Evolutionary conservation across 2,888 invertebrate genomes (phyloP).

Genomic region (Odontocolon sp.): DNA sequence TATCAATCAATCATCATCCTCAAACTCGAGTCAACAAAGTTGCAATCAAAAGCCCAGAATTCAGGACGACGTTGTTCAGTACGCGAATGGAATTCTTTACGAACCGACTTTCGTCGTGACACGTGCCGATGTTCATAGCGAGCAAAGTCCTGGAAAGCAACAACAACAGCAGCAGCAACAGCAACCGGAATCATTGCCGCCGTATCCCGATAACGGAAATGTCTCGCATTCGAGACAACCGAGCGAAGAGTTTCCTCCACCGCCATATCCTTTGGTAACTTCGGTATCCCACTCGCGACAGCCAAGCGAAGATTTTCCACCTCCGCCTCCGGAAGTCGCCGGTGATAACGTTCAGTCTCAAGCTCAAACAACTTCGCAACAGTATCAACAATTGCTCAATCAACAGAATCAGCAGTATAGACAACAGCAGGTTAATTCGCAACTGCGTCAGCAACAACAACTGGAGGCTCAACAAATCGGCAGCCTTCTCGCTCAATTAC

Average conservation of each 20-base stretch:
- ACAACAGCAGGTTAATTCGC: constrained; percentile 44
- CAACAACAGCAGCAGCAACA: constrained; percentile 43
- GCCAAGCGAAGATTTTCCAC: constrained; percentile 94
- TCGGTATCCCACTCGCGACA: constrained; percentile 92
- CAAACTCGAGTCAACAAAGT: constrained; percentile 64
- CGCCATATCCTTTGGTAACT: constrained; percentile 90
- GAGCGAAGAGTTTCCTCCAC: constrained; percentile 83
- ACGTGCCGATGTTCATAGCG: constrained; percentile 92
- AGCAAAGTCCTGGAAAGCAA: constrained; percentile 86
- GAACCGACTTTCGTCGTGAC: constrained; percentile 85
- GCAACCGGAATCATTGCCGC: constrained; percentile 83
- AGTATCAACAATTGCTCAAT: constrained; percentile 51
- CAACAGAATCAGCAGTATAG: constrained; percentile 49
- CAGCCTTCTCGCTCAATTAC: constrained; percentile 76
- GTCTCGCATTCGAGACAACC: constrained; percentile 82
- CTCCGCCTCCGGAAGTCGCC: constrained; percentile 91
- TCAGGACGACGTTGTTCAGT: constrained; percentile 81
- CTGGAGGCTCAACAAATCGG: constrained; percentile 76
- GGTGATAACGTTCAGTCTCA: constrained; percentile 79
- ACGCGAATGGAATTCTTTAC: constrained; percentile 80
- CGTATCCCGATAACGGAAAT: constrained; percentile 80
- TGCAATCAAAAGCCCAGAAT: constrained; percentile 72
- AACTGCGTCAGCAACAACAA: constrained; percentile 62
- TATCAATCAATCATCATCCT: constrained; percentile 46
- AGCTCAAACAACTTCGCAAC: constrained; percentile 35